Evolutionary conservation across 2,113 vertebrate genomes (phyloP).

Genomic region (Psittacula cyanocephala): DNA sequence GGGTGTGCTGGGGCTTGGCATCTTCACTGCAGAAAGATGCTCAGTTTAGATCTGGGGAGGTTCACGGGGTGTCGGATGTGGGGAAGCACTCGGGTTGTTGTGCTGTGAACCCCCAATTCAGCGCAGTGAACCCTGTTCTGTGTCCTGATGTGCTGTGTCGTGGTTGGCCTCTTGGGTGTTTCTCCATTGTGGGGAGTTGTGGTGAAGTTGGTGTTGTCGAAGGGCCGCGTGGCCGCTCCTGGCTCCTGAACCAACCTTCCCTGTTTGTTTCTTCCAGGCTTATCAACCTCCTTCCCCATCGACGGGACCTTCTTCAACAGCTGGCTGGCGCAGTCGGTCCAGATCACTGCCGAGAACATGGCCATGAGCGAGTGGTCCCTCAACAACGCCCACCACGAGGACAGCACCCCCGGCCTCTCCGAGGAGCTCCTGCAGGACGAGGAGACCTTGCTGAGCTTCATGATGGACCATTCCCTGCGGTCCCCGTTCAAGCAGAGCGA

Average conservation of each 20-base stretch:
- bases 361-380: slow-evolving; percentile 91
- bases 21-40: neutral
- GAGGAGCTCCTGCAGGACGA: slow-evolving; percentile 93
- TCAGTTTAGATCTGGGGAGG: neutral
- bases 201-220: neutral
- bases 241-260: neutral
- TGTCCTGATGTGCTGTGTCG: fast-evolving
- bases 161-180: fast-evolving
- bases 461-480: slow-evolving; percentile 93
- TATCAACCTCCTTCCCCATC: slow-evolving; percentile 91
- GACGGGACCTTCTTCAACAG: slow-evolving; percentile 94
- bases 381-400: slow-evolving; percentile 81
- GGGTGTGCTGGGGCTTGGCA: neutral
- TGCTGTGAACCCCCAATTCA: neutral
- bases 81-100: fast-evolving
- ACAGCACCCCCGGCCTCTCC: slow-evolving; percentile 84
- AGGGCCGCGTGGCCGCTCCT: neutral
- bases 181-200: neutral
- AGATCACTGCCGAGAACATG: slow-evolving; percentile 94
- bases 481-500: slow-evolving; percentile 87
- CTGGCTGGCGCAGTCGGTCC: slow-evolving; percentile 94
- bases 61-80: neutral
- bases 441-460: slow-evolving; percentile 92
- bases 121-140: neutral
- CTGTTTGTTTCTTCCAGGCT: slow-evolving; percentile 70